These are phyloP conservation scores for Nebria salina DNA, from an alignment of 2,888 invertebrate species.

Conservation along the genomic window DNA sequence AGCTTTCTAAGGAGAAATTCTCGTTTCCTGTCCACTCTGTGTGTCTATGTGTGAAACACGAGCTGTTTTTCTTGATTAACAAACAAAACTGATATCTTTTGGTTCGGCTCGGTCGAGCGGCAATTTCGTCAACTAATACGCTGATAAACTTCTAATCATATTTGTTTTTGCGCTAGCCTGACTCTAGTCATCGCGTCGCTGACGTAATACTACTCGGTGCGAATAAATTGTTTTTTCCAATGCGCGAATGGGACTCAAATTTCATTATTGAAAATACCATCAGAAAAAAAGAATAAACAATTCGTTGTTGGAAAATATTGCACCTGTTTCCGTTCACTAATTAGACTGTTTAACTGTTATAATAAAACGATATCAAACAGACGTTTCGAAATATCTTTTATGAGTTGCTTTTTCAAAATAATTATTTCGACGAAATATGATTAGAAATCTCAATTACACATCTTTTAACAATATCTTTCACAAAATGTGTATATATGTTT, in stretches of 20 bases:
- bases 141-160: constrained; percentile 3
- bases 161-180: constrained; percentile 7
- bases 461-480: no score
- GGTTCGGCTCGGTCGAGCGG: not conserved
- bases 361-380: not conserved
- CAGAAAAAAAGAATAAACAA: not conserved
- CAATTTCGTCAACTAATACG: constrained; percentile 3
- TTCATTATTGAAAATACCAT: not conserved
- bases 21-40: not conserved
- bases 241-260: not conserved
- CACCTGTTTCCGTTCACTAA: constrained; percentile 23
- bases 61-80: not conserved
- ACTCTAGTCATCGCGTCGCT: not conserved
- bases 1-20: not conserved
- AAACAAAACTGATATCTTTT: not conserved
- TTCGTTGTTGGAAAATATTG: constrained; percentile 5
- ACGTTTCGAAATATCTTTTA: not conserved
- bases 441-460: no score
- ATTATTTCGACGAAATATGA: no score
- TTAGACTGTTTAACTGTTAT: not conserved
- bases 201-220: not conserved
- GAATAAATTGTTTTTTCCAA: not conserved
- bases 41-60: not conserved
- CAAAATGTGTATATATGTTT: no score
- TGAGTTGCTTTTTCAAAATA: no score